These are phyloP conservation scores for Loxodonta africana DNA, from an alignment of 2,113 vertebrate species.

Conservation along the genomic window DNA sequence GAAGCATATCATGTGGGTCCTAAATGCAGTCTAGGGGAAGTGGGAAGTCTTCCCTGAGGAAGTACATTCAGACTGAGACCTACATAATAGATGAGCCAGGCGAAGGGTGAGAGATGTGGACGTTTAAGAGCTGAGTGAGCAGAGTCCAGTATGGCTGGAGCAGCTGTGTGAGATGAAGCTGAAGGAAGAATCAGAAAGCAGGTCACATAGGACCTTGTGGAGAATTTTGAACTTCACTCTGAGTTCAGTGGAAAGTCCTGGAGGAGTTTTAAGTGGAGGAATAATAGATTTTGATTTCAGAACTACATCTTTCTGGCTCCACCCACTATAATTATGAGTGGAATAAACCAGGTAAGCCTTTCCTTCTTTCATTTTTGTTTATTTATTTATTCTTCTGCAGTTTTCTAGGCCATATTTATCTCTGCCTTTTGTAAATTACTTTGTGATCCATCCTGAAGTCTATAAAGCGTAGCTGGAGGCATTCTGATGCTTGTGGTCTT, in stretches of 20 bases:
- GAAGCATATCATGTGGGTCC: not conserved
- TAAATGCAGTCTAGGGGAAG: not conserved
- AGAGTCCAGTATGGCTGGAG: not conserved
- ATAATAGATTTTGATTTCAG: conserved; percentile 41
- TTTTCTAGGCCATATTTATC: conserved; percentile 62
- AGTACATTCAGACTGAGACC: not conserved
- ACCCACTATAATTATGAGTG: conserved; percentile 50
- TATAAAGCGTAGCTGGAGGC: not conserved
- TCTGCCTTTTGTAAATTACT: conserved; percentile 47
- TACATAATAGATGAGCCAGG: not conserved
- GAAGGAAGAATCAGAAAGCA: not conserved
- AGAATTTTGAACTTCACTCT: conserved; percentile 29
- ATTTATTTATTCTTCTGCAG: conserved; percentile 39
- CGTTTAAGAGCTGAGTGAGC: not conserved
- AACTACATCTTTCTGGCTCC: conserved; percentile 57
- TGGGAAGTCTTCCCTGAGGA: not conserved
- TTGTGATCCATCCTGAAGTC: conserved; percentile 25
- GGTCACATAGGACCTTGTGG: not conserved
- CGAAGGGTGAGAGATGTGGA: not conserved
- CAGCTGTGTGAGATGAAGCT: not conserved
- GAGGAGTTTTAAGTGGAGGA: conserved; percentile 37
- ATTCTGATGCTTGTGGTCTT: conserved; percentile 57
- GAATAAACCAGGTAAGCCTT: conserved; percentile 60
- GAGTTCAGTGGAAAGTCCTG: conserved; percentile 36
- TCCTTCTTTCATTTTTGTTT: conserved; percentile 67